Conservation (phyloP, 2,888 invertebrate species). For the Apodemia zela region DNA sequence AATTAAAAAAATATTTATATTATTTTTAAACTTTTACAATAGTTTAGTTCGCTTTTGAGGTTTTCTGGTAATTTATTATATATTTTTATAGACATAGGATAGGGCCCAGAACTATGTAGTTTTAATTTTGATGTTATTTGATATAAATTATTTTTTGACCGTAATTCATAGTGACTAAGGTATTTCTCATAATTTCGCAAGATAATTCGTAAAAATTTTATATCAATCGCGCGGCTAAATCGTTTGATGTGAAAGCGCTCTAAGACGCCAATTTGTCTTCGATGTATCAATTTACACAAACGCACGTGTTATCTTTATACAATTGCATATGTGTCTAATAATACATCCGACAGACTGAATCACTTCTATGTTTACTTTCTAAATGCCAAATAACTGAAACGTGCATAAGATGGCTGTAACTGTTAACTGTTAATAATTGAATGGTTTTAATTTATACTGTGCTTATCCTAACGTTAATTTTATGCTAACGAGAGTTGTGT, state of each 20-base stretch:
- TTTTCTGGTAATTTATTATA: too few relatives aligned
- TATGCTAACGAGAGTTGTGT: neutral
- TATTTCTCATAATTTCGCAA: too few relatives aligned
- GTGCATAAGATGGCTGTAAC: neutral
- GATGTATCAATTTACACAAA: constrained; percentile 19
- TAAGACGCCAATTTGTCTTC: constrained; percentile 17
- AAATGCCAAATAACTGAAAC: constrained; percentile 12
- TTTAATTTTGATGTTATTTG: too few relatives aligned
- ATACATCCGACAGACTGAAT: constrained; percentile 9
- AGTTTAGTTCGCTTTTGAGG: too few relatives aligned
- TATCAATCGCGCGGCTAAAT: too few relatives aligned
- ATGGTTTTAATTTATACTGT: neutral
- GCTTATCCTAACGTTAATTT: neutral
- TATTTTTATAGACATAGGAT: too few relatives aligned
- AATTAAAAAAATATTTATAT: too few relatives aligned
- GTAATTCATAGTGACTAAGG: too few relatives aligned
- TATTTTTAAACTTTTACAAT: too few relatives aligned
- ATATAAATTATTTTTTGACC: too few relatives aligned
- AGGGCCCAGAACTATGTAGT: too few relatives aligned
- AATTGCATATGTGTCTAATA: constrained; percentile 18
- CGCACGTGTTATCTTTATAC: constrained; percentile 14
- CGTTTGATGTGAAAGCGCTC: neutral
- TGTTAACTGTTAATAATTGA: neutral
- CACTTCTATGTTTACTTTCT: constrained; percentile 9
- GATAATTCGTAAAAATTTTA: too few relatives aligned